phyloP scores from a whole-genome alignment of 2,797 vertebrate genomes.

The Bradypodion pumilum region DNA sequence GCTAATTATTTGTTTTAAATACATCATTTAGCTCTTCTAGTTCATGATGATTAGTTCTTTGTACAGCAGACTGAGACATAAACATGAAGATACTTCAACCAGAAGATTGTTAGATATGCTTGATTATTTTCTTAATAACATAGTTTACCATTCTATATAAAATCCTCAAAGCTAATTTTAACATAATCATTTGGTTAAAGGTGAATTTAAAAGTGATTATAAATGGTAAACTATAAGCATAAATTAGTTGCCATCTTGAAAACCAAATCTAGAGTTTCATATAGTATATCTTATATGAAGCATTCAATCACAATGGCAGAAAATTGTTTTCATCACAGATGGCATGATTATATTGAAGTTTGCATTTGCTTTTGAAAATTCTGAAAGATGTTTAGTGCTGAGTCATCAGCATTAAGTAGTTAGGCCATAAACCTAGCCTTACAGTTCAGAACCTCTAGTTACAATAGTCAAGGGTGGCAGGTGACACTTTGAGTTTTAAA shows the following conservation, averaged over 20 bases:
- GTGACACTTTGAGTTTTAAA: too few relatives aligned
- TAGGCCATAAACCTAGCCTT: too few relatives aligned
- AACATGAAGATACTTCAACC: fast-evolving
- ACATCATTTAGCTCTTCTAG: neutral
- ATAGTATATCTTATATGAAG: neutral
- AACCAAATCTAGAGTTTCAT: conserved; percentile 14
- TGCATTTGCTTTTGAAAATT: neutral
- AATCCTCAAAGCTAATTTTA: neutral
- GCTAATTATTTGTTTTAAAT: neutral
- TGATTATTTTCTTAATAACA: neutral
- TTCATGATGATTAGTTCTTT: conserved; percentile 10
- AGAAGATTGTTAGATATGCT: neutral
- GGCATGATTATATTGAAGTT: neutral
- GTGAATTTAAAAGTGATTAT: conserved; percentile 30
- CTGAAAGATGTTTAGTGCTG: neutral
- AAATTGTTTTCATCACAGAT: too few relatives aligned
- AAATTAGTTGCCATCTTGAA: conserved; percentile 26
- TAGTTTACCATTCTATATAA: neutral
- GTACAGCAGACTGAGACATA: neutral
- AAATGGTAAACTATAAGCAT: neutral
- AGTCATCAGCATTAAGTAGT: too few relatives aligned
- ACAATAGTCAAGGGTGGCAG: too few relatives aligned
- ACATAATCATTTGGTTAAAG: conserved; percentile 17
- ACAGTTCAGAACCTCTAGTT: too few relatives aligned
- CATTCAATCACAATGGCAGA: too few relatives aligned